A percentile compares a stretch with the other conserved stretches of the same genome.
phyloP scores from a whole-genome alignment of 2,797 vertebrate genomes.

The Sebastes wilsoni region DNA sequence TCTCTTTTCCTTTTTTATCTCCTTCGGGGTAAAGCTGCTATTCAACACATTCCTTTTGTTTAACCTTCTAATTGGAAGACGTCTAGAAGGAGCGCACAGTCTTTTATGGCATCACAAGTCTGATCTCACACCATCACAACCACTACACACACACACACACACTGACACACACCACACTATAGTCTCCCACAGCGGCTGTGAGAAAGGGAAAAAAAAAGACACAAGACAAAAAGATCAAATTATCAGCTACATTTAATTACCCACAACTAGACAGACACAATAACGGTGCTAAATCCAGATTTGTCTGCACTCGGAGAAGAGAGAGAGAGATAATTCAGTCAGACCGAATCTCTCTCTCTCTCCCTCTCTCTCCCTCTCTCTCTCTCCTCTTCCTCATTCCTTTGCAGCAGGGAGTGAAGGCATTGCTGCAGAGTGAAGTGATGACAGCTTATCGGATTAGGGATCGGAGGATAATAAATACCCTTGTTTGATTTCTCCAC shows the following conservation, averaged over 20 bases:
- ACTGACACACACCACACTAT: not conserved
- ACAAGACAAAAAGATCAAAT: constrained; percentile 79
- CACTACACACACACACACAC: constrained; percentile 17
- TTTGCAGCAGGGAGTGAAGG: constrained; percentile 16
- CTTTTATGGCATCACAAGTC: constrained; percentile 56
- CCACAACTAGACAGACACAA: constrained; percentile 73
- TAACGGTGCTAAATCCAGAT: constrained; percentile 77
- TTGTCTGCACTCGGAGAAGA: constrained; percentile 63
- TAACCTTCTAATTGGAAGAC: constrained; percentile 74
- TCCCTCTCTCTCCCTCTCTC: not conserved
- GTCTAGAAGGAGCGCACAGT: constrained; percentile 49
- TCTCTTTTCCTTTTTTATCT: constrained; percentile 13
- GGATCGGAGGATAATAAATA: constrained; percentile 81
- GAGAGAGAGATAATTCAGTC: constrained; percentile 14
- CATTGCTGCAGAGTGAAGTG: constrained; percentile 75
- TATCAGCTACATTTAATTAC: constrained; percentile 82
- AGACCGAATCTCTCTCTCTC: constrained; percentile 9
- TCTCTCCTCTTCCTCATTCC: not conserved
- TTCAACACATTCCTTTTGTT: constrained; percentile 72
- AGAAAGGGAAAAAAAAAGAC: constrained; percentile 69
- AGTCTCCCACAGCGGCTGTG: constrained; percentile 50
- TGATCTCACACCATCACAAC: constrained; percentile 41
- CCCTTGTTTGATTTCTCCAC: constrained; percentile 79
- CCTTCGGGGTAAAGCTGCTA: constrained; percentile 27
- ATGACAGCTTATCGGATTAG: constrained; percentile 83